Conservation (phyloP, 2,888 invertebrate genomes). For the Spodoptera exigua region DNA sequence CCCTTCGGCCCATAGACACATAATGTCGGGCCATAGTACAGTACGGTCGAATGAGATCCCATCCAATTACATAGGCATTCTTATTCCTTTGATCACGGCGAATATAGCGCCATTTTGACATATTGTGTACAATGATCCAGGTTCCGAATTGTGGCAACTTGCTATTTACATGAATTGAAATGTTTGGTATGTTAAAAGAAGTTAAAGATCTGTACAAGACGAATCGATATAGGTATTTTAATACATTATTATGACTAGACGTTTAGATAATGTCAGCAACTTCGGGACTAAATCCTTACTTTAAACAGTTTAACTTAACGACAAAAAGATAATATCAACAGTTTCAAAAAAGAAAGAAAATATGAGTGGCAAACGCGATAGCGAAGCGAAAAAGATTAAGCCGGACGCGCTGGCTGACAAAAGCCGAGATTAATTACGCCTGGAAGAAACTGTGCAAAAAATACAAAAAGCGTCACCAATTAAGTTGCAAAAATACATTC, state of each 20-base stretch:
- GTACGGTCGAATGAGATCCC: constrained; percentile 40
- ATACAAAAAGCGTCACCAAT: neutral
- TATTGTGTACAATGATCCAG: constrained; percentile 36
- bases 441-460: neutral
- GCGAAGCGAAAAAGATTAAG: constrained; percentile 7
- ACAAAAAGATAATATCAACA: no score
- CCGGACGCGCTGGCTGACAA: neutral
- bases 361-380: constrained; percentile 2
- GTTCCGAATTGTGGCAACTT: no score
- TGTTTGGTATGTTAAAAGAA: no score
- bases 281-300: no score
- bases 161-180: no score
- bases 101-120: constrained; percentile 45
- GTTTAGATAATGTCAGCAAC: no score
- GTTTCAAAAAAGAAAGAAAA: neutral
- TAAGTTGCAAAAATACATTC: no score
- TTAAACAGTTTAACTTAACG: neutral
- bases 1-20: constrained; percentile 37
- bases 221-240: no score
- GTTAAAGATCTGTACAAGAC: no score
- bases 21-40: constrained; percentile 31
- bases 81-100: constrained; percentile 62
- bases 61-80: constrained; percentile 53
- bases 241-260: no score
- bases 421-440: neutral